Base-by-base conservation (phyloP, 2,888 invertebrate genomes). In the Syritta pipiens region DNA sequence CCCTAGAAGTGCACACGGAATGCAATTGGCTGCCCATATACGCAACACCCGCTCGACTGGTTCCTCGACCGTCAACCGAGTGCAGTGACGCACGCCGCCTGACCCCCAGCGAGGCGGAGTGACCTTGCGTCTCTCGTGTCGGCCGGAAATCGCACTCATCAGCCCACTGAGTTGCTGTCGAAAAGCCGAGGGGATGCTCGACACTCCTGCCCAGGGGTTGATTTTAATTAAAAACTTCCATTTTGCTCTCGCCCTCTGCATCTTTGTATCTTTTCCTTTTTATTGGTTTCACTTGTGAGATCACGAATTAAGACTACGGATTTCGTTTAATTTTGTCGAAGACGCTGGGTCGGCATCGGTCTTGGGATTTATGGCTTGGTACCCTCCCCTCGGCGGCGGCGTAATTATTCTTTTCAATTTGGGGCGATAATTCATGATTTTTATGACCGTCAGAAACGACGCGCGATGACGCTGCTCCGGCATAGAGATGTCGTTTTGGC, bases 391-490 rank as follows among this genome's bases (percentile, higher is more conserved):
- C 72, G 67, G 79, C 42, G 55, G 55, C 67, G 79, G 42, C 74
- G 74, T 67, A 79, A 79, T 79, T 79, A 79, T 79, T 79, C 74
- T 79, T 79, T 79, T 79, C 79, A 79, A 79, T 79, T 79, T 79
- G 62, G 72, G 42, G 74, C 79, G 62, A 74, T 79, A 79, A 79
- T 79, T 79, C 79, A 79, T 74, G 67, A 74, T 40, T 37, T 79
- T 79, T 79, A 79, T 79, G 72, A 74, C 74, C n/a, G n/a, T 65
- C 67, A 30, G 62, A 68, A 55, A 55, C 62, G 53, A 46, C 46
- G 44, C 28, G 62, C 62, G 60, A 55, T 69, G 53, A 46, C 46
- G 44, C 28, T 17, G 20, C n/a, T n/a, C n/a, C n/a, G 51, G 24
- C 22, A 51, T 24, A 57, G 67, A 74, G 60, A 74, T 57, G 79